These are phyloP conservation scores for Atrichornis clamosus DNA, from an alignment of 2,113 vertebrate genomes.

Conservation along the genomic window DNA sequence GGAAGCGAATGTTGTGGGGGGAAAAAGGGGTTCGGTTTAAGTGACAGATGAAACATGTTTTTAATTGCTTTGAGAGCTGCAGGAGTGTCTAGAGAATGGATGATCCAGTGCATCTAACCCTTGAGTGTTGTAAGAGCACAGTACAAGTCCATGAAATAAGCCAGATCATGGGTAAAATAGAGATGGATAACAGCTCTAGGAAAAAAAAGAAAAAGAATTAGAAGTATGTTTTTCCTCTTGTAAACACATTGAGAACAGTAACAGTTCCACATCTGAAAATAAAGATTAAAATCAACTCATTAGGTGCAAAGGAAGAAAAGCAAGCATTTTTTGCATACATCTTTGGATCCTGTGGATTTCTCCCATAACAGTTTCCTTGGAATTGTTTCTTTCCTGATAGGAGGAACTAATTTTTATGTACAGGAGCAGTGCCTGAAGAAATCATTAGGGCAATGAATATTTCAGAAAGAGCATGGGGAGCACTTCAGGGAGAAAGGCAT, in stretches of 20 bases:
- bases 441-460: constrained; percentile 68
- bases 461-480: constrained; percentile 53
- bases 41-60: not conserved
- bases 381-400: constrained; percentile 24
- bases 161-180: not conserved
- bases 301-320: not conserved
- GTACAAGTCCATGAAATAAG: not conserved
- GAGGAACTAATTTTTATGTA: constrained; percentile 62
- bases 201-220: not conserved
- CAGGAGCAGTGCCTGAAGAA: constrained; percentile 57
- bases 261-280: not conserved
- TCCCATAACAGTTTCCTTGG: not conserved
- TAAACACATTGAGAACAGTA: not conserved
- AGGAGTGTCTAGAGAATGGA: not conserved
- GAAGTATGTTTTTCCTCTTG: not conserved
- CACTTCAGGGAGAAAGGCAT: constrained; percentile 42
- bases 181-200: not conserved
- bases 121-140: not conserved
- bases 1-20: not conserved
- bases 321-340: not conserved
- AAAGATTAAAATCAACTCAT: not conserved
- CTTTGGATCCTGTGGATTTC: constrained; percentile 5
- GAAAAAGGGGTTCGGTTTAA: not conserved
- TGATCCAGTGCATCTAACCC: not conserved
- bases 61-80: not conserved